phyloP scores from a whole-genome alignment of 2,888 invertebrate species.

The Marasmarcha lunaedactyla region DNA sequence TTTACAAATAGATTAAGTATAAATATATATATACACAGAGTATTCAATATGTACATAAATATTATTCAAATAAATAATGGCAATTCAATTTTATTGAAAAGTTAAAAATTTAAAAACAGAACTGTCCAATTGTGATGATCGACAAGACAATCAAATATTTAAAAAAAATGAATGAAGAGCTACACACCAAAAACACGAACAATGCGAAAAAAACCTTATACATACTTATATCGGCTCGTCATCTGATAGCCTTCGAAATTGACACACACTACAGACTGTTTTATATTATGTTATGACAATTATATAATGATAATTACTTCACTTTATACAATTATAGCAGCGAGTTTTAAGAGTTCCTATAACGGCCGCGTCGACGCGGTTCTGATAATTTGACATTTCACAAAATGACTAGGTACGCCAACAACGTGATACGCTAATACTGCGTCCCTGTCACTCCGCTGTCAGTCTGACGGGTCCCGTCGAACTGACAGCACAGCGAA shows the following conservation, averaged over 20 bases:
- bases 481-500: constrained; percentile 12
- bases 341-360: constrained; percentile 83
- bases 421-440: constrained; percentile 42
- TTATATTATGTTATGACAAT: constrained; percentile 63
- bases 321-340: constrained; percentile 80
- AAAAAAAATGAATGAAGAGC: not conserved
- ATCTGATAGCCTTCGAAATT: constrained; percentile 68
- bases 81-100: constrained; percentile 64
- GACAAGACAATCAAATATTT: constrained; percentile 1
- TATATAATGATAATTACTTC: constrained; percentile 66
- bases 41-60: constrained; percentile 29
- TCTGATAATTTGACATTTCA: constrained; percentile 67
- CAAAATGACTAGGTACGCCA: constrained; percentile 69
- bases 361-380: constrained; percentile 66
- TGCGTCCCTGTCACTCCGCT: constrained; percentile 26
- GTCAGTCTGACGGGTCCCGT: constrained; percentile 14
- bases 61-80: constrained; percentile 61
- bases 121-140: constrained; percentile 31
- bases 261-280: constrained; percentile 60
- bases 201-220: constrained; percentile 1
- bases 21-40: constrained; percentile 44
- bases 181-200: constrained; percentile 11
- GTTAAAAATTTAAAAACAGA: constrained; percentile 43
- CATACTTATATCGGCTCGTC: constrained; percentile 28
- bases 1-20: constrained; percentile 53